Conservation (phyloP, 1,140 invertebrate genomes). For the Brachionus asplanchnoidis region DNA sequence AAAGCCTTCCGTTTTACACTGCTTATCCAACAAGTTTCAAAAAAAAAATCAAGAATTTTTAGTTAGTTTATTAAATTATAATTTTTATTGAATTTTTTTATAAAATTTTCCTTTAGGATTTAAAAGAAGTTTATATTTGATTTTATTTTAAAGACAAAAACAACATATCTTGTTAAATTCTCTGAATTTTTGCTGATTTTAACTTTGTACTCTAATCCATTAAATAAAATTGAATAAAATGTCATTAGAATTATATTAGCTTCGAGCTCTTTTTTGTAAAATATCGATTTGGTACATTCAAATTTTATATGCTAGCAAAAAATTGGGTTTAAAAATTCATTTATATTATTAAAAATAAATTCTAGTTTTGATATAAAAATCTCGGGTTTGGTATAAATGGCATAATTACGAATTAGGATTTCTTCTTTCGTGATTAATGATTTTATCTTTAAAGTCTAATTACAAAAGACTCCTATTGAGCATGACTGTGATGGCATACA, state of each 20-base stretch:
- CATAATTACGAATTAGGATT: background rate
- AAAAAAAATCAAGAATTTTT: too few relatives aligned
- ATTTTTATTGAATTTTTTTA: too few relatives aligned
- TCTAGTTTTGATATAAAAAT: background rate
- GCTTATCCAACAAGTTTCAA: too few relatives aligned
- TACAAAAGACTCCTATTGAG: background rate
- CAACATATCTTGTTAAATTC: background rate
- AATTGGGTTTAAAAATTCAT: background rate
- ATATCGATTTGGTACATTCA: background rate
- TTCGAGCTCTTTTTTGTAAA: background rate
- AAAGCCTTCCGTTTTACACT: too few relatives aligned
- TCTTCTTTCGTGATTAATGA: background rate
- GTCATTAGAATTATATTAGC: background rate
- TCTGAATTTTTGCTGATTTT: background rate
- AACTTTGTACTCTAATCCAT: background rate
- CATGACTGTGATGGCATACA: background rate
- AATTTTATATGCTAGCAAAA: background rate
- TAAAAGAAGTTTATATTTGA: too few relatives aligned
- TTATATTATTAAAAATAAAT: background rate
- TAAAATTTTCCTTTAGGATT: too few relatives aligned
- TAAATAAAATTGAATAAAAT: background rate
- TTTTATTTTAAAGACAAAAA: background rate
- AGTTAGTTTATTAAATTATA: too few relatives aligned
- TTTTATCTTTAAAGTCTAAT: background rate
- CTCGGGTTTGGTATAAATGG: background rate